A percentile compares a stretch with the other conserved stretches of the same genome.
Evolutionary conservation across 2,797 vertebrate genomes (phyloP).

Genomic region (Rachycentron canadum): DNA sequence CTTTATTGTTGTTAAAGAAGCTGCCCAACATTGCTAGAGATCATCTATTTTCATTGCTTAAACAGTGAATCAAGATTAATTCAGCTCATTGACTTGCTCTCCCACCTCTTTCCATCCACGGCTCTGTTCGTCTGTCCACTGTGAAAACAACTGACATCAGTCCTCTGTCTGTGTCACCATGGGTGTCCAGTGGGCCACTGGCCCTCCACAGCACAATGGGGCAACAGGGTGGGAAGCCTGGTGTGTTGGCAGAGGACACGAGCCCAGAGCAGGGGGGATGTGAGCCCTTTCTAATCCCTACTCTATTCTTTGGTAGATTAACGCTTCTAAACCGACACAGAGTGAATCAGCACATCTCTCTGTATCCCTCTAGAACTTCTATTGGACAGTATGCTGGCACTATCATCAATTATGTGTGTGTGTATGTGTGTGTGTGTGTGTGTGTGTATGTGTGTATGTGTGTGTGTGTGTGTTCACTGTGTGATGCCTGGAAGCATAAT

Average conservation of each 20-base stretch:
- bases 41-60: conserved; percentile 36
- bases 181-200: conserved; percentile 60
- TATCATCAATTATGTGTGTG: conserved; percentile 49
- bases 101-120: conserved; percentile 31
- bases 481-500: conserved; percentile 4
- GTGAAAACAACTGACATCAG: conserved; percentile 83
- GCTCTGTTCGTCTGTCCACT: conserved; percentile 49
- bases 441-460: background rate
- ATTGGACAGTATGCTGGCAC: conserved; percentile 44
- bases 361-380: conserved; percentile 74
- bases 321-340: conserved; percentile 79
- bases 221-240: conserved; percentile 54
- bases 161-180: conserved; percentile 63
- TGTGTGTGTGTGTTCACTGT: background rate
- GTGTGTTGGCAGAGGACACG: conserved; percentile 57
- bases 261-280: conserved; percentile 45
- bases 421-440: conserved; percentile 30
- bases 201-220: conserved; percentile 66
- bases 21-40: conserved; percentile 3
- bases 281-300: conserved; percentile 80
- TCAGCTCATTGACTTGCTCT: conserved; percentile 33
- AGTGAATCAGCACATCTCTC: conserved; percentile 87
- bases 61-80: conserved; percentile 39
- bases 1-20: conserved; percentile 21
- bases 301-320: conserved; percentile 86